Base-by-base conservation (phyloP, 2,888 invertebrate genomes). In the Diabrotica balteata region DNA sequence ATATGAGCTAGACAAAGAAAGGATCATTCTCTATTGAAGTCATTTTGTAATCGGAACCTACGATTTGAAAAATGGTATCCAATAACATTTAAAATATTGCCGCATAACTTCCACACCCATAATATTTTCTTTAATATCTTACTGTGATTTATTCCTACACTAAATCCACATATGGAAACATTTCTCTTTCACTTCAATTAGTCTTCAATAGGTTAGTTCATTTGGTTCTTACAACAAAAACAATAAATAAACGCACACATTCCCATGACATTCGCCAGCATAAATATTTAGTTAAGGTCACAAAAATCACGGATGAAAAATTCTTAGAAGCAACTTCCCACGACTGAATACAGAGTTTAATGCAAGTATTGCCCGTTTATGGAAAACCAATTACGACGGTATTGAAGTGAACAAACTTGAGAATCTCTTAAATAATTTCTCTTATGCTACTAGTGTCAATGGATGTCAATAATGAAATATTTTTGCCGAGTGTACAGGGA, bases 251-350 rank as follows among this genome's bases (percentile, higher is more conserved):
- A 52, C 11, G 32, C 22, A 51, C 17, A 9, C 22, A 22, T 52
- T 52, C 52, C 10, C 32, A 52, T 32, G n/a, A 8, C 32, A n/a
- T 52, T 10, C 6, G 10, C 32, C 42, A 6, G 32, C 52, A 32
- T 32, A 52, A 52, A 52, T 52, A 32, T 32, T 52, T 52, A 32
- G 52, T 10, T 10, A 10, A 52, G 52, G 52, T 52, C 52, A 52
- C 42, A 52, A 52, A 52, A 51, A 52, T 32, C 8, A 51, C 7
- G 22, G 51, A 9, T 11, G 51, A 32, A 52, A 52, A 52, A 52
- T 52, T 52, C 32, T 52, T 52, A 17, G 42, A 52, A 52, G 22
- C 32, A n/a, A 44, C 54, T 54, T 54, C 54, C 54, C 54, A 54
- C 54, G 54, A 44, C 42, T 11, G n/a, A 54, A 53, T 22, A 42